These are phyloP conservation scores for Ambastaia sidthimunki DNA, from an alignment of 2,797 vertebrate genomes.

Conservation along the genomic window DNA sequence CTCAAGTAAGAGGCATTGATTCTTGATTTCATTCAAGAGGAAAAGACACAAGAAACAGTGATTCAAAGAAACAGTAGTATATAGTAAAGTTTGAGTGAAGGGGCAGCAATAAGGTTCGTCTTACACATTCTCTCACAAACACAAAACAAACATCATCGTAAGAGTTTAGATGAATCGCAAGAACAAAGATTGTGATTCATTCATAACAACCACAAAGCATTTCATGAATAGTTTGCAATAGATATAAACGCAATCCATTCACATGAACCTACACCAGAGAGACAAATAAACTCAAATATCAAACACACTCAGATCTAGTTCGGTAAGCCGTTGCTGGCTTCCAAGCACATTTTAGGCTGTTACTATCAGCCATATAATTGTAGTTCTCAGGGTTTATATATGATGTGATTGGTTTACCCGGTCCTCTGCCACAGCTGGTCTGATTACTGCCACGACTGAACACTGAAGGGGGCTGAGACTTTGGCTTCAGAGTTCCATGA, in stretches of 20 bases:
- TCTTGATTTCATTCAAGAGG: background rate
- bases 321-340: too few species aligned
- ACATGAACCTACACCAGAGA: background rate
- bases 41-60: background rate
- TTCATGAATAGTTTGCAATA: too few species aligned
- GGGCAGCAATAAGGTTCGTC: too few species aligned
- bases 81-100: too few species aligned
- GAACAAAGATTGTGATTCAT: too few species aligned
- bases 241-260: background rate
- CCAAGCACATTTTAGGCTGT: background rate
- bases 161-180: too few species aligned
- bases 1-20: background rate
- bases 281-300: too few species aligned
- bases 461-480: conserved; percentile 63
- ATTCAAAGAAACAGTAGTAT: too few species aligned
- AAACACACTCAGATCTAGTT: too few species aligned
- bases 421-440: conserved; percentile 80
- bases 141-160: too few species aligned
- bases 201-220: background rate
- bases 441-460: conserved; percentile 81
- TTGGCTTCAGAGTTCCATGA: conserved; percentile 78
- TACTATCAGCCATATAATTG: background rate
- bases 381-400: background rate
- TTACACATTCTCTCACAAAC: too few species aligned
- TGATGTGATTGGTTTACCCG: conserved; percentile 74